Base-by-base conservation (phyloP, 2,888 invertebrate genomes). In the Stenotaenia linearis region DNA sequence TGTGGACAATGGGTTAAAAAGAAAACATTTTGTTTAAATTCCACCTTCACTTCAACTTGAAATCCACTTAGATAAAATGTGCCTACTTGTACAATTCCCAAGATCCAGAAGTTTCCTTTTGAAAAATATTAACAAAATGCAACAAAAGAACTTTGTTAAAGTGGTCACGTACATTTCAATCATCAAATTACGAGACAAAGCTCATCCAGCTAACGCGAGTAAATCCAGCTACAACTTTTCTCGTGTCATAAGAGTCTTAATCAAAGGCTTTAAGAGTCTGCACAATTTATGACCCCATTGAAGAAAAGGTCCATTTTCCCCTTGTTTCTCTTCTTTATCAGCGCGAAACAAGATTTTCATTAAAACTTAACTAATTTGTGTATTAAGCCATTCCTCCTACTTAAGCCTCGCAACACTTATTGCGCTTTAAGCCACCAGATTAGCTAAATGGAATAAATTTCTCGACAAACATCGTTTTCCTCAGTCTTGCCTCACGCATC, bases 131-230 rank as follows among this genome's bases (percentile, higher is more conserved):
- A 69, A 69, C 25, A 69, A 69, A 69, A 69, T 23, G 28, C 69
- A 69, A 69, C 69, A 23, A 12, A 28, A 23, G 28, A 28, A 69
- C 10, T 69, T 69, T 28, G 25, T 69, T 69, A 69, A 69, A 69
- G 69, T 69, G 69, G 69, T 69, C 69, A 69, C 69, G 69, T 69
- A 69, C 69, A 23, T 69, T 69, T 69, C 69, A 69, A 69, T 69
- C 69, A 69, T 69, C 69, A 69, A 28, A 69, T 69, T 69, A 23
- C 25, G 25, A 69, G 28, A 28, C 69, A 50, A 50, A 50, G 50
- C 50, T 50, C 50, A 50, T 69, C 69, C 28, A 69, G 69, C 69
- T n/a, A 50, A 50, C 32, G 9, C 21, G 50, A 50, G 50, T 50
- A 50, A 50, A 50, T 50, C 50, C 50, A n/a, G n/a, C 50, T 18